Base-by-base conservation (phyloP, 92 coral and sea anemone genomes). In the Porites evermanni region DNA sequence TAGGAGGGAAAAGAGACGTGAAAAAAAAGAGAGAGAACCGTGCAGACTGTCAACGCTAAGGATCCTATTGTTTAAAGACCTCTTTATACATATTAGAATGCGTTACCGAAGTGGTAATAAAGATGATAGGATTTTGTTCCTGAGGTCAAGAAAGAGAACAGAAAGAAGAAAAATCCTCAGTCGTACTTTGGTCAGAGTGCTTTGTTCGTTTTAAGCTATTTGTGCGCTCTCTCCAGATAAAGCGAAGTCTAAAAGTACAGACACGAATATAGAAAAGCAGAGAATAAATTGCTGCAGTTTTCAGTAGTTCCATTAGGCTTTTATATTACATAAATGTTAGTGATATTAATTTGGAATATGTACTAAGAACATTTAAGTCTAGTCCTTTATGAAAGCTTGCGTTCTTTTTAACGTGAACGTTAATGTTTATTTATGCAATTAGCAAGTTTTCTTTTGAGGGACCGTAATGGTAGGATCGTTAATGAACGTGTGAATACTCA, bases 401-500 rank as follows among this genome's bases (percentile, higher is more conserved):
- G 54, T 52, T 73, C 52, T 73, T 59, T 50, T 74, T 9, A 81
- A 21, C 63, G 23, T 83, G 67, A 61, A 74, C 70, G 63, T 74
- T 83, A 71, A 83, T 64, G 73, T 50, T 75, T 65, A 63, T 65
- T 73, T 83, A 66, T 53, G 71, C 87, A 59, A 83, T 83, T 83
- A 74, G 80, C 80, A 74, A 73, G 80, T 73, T 74, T 83, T 75
- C 73, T 47, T 83, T 74, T 74, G 61, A 83, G 66, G 64, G 73
- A 83, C 80, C 65, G 68, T 83, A 74, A 83, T 64, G 79, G 80
- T 12, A 64, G 51, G 52, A 64, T 83, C 66, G 23, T 63, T 74
- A 83, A 74, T 83, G 87, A 83, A 83, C 80, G 64, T 47, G 87
- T 32, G 87, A 83, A 74, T 51, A 73, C 61, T 63, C 74, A 51